phyloP scores from a whole-genome alignment of 1,140 invertebrate species.

The Lordiphosa mommai region DNA sequence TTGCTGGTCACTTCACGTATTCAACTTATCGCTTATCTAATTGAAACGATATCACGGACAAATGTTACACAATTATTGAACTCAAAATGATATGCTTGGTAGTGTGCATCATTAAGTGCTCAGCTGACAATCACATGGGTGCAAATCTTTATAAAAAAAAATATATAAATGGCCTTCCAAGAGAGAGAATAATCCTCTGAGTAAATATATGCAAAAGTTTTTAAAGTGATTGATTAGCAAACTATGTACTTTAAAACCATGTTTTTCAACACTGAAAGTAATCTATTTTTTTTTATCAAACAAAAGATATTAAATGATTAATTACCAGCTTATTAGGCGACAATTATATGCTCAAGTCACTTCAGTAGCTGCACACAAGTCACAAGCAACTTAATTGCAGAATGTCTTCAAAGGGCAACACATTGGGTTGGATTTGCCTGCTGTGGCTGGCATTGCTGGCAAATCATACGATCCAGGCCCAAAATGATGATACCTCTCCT shows the following conservation, averaged over 20 bases:
- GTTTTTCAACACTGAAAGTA: slow-evolving; percentile 24
- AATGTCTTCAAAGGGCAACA: slow-evolving; percentile 19
- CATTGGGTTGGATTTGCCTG: slow-evolving; percentile 5
- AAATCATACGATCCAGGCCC: slow-evolving; percentile 6
- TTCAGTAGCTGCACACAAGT: slow-evolving; percentile 15
- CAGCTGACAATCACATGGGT: no score
- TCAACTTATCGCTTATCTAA: slow-evolving; percentile 24
- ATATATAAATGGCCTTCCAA: no score
- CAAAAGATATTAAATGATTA: slow-evolving; percentile 53
- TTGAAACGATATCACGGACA: slow-evolving; percentile 9
- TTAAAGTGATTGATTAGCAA: no score
- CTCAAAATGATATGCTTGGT: neutral
- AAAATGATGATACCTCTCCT: neutral
- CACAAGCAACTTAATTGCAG: slow-evolving; percentile 24
- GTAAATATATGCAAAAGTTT: no score
- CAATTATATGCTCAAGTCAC: slow-evolving; percentile 21
- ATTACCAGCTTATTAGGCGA: slow-evolving; percentile 28
- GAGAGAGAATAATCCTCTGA: no score
- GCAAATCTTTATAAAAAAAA: no score
- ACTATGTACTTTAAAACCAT: neutral
- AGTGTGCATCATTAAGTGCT: neutral
- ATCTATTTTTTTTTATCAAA: slow-evolving; percentile 12
- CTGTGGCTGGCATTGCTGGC: slow-evolving; percentile 19
- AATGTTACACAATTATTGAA: slow-evolving; percentile 21
- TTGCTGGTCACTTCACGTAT: slow-evolving; percentile 45